These are phyloP conservation scores for Thripadectes ignobilis DNA, from an alignment of 2,797 vertebrate species.

Conservation along the genomic window DNA sequence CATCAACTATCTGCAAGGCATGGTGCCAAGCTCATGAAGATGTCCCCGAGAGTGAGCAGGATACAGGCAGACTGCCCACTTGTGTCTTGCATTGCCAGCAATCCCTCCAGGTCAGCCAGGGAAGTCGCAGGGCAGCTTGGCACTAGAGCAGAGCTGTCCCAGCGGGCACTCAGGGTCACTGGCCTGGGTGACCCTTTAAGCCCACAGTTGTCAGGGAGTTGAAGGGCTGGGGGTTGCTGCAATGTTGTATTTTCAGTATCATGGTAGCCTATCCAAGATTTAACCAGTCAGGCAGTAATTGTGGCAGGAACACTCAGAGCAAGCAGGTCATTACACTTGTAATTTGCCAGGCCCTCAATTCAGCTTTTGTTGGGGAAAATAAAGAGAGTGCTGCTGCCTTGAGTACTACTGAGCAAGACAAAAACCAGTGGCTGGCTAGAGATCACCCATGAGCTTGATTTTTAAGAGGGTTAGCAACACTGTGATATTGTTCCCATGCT, in stretches of 20 bases:
- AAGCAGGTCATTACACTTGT: background rate
- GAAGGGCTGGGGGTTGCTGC: background rate
- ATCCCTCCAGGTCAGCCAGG: background rate
- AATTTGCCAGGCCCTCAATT: background rate
- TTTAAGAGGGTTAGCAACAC: background rate
- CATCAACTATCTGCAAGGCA: background rate
- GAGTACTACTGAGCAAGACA: background rate
- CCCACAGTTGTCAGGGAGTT: background rate
- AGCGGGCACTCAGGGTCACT: background rate
- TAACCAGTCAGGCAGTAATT: background rate
- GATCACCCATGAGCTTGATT: background rate
- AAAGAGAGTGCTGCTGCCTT: background rate
- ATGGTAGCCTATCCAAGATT: background rate
- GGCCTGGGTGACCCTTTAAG: background rate
- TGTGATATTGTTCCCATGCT: background rate
- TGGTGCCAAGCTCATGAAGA: background rate
- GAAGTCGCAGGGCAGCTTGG: background rate
- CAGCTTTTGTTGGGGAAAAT: background rate
- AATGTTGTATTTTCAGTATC: background rate
- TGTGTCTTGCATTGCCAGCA: background rate
- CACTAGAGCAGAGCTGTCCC: background rate
- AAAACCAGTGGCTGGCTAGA: background rate
- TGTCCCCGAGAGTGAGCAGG: fast-evolving
- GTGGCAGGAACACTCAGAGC: background rate
- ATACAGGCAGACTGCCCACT: background rate